A percentile compares a stretch with the other conserved stretches of the same genome.
phyloP scores from a whole-genome alignment of 2,113 vertebrate genomes.

The Pyxicephalus adspersus region DNA sequence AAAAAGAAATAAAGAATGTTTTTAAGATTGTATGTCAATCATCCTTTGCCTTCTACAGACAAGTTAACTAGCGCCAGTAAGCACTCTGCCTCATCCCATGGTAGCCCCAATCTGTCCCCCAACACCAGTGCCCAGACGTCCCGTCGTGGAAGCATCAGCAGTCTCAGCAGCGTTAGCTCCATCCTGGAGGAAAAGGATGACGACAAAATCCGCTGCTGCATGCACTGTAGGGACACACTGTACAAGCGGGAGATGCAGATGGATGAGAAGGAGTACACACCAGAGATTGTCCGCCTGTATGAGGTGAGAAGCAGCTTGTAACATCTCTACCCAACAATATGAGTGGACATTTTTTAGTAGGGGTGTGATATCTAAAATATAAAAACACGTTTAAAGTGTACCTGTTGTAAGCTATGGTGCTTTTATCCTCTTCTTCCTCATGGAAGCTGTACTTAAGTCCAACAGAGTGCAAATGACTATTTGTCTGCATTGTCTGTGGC shows the following conservation, averaged over 20 bases:
- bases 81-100: conserved; percentile 76
- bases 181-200: conserved; percentile 94
- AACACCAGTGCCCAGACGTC: conserved; percentile 76
- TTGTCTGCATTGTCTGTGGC: too few species aligned
- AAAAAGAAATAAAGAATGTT: too few species aligned
- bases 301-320: conserved; percentile 73
- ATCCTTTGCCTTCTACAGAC: conserved; percentile 60
- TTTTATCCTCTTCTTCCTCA: too few species aligned
- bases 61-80: conserved; percentile 89
- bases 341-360: too few species aligned
- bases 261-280: conserved; percentile 85
- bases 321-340: too few species aligned
- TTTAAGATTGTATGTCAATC: neutral
- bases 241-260: conserved; percentile 89
- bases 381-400: too few species aligned
- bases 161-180: conserved; percentile 89
- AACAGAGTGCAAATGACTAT: too few species aligned
- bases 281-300: conserved; percentile 88
- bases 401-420: too few species aligned
- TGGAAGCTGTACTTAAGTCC: too few species aligned
- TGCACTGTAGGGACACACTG: conserved; percentile 89
- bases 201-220: conserved; percentile 91
- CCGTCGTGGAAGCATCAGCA: conserved; percentile 88
- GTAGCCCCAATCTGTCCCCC: conserved; percentile 79
- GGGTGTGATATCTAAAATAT: too few species aligned